These are phyloP conservation scores for Clarias macrocephalus DNA, from an alignment of 2,113 vertebrate species.

Conservation along the genomic window DNA sequence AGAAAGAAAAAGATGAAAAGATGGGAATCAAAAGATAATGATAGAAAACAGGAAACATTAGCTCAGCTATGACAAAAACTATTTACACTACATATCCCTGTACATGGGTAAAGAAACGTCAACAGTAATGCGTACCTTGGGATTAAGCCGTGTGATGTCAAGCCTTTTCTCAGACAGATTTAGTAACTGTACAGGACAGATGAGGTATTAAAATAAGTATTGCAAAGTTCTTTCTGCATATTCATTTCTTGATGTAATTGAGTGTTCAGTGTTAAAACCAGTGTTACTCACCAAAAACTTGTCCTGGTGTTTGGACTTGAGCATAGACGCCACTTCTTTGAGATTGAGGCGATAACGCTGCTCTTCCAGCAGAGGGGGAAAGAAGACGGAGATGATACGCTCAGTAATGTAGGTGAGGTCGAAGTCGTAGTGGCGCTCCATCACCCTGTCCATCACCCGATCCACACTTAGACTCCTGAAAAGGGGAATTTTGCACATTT, in stretches of 20 bases:
- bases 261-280: not conserved
- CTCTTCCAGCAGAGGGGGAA: slow-evolving; percentile 84
- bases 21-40: not conserved
- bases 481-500: not conserved
- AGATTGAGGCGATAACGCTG: slow-evolving; percentile 84
- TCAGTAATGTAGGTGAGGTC: slow-evolving; percentile 93
- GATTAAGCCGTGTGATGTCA: slow-evolving; percentile 81
- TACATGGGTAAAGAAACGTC: not conserved
- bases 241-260: not conserved
- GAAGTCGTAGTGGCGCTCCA: slow-evolving; percentile 87
- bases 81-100: not conserved
- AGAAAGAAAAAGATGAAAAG: not conserved
- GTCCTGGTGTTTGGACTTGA: slow-evolving; percentile 89
- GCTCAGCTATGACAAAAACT: not conserved
- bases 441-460: slow-evolving; percentile 86
- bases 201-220: not conserved
- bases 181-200: slow-evolving; percentile 77
- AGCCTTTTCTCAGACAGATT: slow-evolving; percentile 88
- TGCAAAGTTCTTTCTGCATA: not conserved
- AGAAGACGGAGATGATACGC: slow-evolving; percentile 88
- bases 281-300: slow-evolving; percentile 83
- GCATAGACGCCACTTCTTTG: slow-evolving; percentile 86
- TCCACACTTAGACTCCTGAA: slow-evolving; percentile 88
- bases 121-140: slow-evolving; percentile 73
- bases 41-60: not conserved